Percentiles rank a stretch among this genome's conserved stretches.
phyloP scores from a whole-genome alignment of 2,113 vertebrate genomes.

The Sinocyclocheilus anshuiensis region DNA sequence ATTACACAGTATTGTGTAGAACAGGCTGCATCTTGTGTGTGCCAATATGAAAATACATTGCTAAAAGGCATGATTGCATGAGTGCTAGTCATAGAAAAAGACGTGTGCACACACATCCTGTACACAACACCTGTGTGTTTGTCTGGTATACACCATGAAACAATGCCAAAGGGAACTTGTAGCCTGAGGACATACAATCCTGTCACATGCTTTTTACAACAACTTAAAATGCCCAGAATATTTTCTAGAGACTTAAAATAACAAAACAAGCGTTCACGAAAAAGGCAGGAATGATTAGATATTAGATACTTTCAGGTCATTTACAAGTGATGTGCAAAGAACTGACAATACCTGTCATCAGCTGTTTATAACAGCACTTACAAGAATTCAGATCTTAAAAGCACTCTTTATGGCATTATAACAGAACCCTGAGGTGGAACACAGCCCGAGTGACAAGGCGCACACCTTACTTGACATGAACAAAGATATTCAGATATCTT shows the following conservation, averaged over 20 bases:
- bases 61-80: not conserved
- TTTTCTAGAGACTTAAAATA: not conserved
- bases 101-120: slow-evolving; percentile 1
- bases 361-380: slow-evolving; percentile 26
- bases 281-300: slow-evolving; percentile 23
- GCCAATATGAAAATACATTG: not conserved
- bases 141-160: not conserved
- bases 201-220: not conserved
- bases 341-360: slow-evolving; percentile 20
- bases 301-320: not conserved
- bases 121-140: not conserved
- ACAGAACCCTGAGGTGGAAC: not conserved
- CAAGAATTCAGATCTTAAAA: not conserved
- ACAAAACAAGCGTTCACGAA: slow-evolving; percentile 26
- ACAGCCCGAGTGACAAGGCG: not conserved
- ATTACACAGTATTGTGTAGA: not conserved
- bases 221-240: not conserved
- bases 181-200: not conserved
- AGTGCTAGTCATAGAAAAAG: not conserved
- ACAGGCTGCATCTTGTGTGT: slow-evolving; percentile 4
- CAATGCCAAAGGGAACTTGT: slow-evolving; percentile 38
- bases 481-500: not conserved
- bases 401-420: not conserved
- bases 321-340: not conserved
- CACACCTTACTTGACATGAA: not conserved